These are phyloP conservation scores for Ataeniobius toweri DNA, from an alignment of 2,797 vertebrate genomes.

Conservation along the genomic window DNA sequence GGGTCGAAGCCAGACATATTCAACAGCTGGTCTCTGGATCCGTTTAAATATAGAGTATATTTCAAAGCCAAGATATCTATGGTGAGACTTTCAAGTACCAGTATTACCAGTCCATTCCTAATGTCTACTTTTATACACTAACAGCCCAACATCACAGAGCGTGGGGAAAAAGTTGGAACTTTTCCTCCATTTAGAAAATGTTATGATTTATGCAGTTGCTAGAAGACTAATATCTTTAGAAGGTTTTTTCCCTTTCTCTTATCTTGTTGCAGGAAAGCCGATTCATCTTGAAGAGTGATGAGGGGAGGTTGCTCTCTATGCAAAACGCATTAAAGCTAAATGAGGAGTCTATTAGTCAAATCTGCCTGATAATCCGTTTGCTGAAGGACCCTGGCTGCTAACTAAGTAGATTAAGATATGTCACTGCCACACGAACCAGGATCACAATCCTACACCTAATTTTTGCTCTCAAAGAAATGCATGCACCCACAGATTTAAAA, in stretches of 20 bases:
- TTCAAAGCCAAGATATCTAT: neutral
- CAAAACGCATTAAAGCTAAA: slow-evolving; percentile 98
- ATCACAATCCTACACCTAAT: slow-evolving; percentile 52
- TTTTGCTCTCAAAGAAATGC: slow-evolving; percentile 39
- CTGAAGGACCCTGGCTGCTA: slow-evolving; percentile 87
- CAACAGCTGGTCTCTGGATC: neutral
- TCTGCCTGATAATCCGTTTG: slow-evolving; percentile 90
- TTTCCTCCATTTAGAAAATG: slow-evolving; percentile 90
- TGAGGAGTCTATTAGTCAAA: slow-evolving; percentile 98
- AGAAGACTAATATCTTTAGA: slow-evolving; percentile 91
- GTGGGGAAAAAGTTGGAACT: slow-evolving; percentile 67
- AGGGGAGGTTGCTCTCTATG: slow-evolving; percentile 93
- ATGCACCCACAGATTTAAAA: slow-evolving; percentile 16
- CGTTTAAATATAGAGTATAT: neutral
- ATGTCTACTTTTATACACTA: neutral
- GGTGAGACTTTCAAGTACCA: neutral
- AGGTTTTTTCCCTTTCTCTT: slow-evolving; percentile 79
- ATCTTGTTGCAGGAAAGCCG: slow-evolving; percentile 84
- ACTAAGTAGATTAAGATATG: slow-evolving; percentile 88
- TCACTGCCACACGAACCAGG: slow-evolving; percentile 65
- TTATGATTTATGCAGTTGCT: slow-evolving; percentile 95
- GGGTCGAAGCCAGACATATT: neutral
- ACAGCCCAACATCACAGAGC: neutral
- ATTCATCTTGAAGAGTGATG: slow-evolving; percentile 99
- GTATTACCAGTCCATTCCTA: neutral